Percentiles rank a stretch among this genome's conserved stretches.
phyloP scores from a whole-genome alignment of 2,797 vertebrate genomes.

The Pitangus sulphuratus region DNA sequence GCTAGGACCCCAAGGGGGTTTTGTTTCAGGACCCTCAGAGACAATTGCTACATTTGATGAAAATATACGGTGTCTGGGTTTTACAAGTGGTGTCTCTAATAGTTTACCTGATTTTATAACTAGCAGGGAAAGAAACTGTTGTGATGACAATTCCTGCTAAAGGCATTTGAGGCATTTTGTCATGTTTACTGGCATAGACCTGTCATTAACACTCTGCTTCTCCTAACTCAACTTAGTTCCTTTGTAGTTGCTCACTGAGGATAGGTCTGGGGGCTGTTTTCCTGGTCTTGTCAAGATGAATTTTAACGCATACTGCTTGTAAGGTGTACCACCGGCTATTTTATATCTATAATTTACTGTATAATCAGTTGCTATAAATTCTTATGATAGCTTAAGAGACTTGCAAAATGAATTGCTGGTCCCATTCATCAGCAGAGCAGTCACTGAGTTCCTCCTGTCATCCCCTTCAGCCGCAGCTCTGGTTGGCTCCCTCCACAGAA shows the following conservation, averaged over 20 bases:
- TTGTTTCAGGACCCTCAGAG: neutral
- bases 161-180: neutral
- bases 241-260: neutral
- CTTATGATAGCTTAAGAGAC: conserved; percentile 16
- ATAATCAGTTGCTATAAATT: conserved; percentile 16
- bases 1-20: neutral
- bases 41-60: neutral
- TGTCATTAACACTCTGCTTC: conserved; percentile 40
- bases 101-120: neutral
- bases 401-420: neutral
- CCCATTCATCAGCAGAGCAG: neutral
- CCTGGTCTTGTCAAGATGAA: conserved; percentile 23
- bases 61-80: neutral
- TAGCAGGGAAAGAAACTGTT: conserved; percentile 15
- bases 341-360: conserved; percentile 53
- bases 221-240: conserved; percentile 8
- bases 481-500: neutral
- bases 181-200: neutral
- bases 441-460: neutral
- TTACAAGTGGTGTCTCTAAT: conserved; percentile 23
- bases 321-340: conserved; percentile 58
- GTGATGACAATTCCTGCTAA: conserved; percentile 15
- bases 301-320: conserved; percentile 24
- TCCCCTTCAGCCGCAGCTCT: fast-evolving
- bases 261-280: conserved; percentile 22